Evolutionary conservation across 2,113 vertebrate genomes (phyloP).

Genomic region (Cyanoramphus novaezelandiae): DNA sequence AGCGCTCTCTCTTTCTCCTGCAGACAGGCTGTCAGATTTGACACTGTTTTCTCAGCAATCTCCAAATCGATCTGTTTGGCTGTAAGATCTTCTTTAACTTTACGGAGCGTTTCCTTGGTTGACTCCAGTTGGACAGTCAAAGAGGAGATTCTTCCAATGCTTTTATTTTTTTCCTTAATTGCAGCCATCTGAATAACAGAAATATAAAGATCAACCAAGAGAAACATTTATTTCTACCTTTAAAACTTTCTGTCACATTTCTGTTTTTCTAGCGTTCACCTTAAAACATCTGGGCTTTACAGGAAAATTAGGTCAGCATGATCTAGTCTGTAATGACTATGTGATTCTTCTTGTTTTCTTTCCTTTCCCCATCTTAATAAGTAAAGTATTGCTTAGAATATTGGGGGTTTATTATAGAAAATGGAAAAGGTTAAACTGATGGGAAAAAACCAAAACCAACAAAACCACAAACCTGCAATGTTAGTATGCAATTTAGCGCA

Average conservation of each 20-base stretch:
- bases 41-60: slow-evolving; percentile 61
- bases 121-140: slow-evolving; percentile 68
- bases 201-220: not conserved
- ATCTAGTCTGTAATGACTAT: not conserved
- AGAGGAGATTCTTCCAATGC: slow-evolving; percentile 62
- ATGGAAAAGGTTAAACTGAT: not conserved
- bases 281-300: not conserved
- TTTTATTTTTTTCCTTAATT: slow-evolving; percentile 70
- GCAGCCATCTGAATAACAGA: slow-evolving; percentile 59
- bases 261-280: not conserved
- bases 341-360: not conserved
- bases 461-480: fast-evolving
- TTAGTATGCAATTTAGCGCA: not conserved
- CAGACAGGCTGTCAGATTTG: slow-evolving; percentile 17
- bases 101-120: slow-evolving; percentile 64
- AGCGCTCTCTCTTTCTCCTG: slow-evolving; percentile 67
- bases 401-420: fast-evolving
- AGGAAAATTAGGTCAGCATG: not conserved
- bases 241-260: not conserved
- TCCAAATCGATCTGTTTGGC: slow-evolving; percentile 62
- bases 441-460: not conserved
- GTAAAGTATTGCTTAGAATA: not conserved
- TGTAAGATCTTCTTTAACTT: slow-evolving; percentile 49
- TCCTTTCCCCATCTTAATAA: not conserved
- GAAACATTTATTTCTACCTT: not conserved